phyloP scores from a whole-genome alignment of 2,888 invertebrate genomes.

The Crocallis elinguaria region DNA sequence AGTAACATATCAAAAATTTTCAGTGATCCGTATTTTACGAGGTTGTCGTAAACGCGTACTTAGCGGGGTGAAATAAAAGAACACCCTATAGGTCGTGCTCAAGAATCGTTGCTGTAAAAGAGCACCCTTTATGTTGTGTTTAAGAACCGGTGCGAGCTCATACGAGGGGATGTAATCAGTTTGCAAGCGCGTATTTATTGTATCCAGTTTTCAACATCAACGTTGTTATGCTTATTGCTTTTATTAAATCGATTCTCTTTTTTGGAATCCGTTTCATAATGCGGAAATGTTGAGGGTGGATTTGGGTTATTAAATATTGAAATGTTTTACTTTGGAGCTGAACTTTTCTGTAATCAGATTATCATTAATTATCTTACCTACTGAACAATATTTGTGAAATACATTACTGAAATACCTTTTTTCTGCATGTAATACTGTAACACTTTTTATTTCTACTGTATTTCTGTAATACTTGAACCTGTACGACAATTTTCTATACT shows the following conservation, averaged over 20 bases:
- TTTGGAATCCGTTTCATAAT: conserved; percentile 7
- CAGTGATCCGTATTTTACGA: conserved; percentile 84
- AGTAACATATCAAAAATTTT: conserved; percentile 85
- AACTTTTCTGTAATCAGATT: not conserved
- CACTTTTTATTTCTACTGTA: no score
- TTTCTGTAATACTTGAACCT: no score
- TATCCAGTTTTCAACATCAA: conserved; percentile 53
- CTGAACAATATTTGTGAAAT: no score
- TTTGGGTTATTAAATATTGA: no score
- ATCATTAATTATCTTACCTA: no score
- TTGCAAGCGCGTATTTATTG: conserved; percentile 54
- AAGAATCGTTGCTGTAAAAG: conserved; percentile 63
- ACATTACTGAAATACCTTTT: no score
- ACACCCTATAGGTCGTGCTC: conserved; percentile 67
- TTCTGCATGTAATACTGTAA: no score
- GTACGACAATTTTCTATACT: no score
- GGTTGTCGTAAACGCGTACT: conserved; percentile 82
- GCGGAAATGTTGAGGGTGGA: conserved; percentile 22
- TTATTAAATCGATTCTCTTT: conserved; percentile 21
- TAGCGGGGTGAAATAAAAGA: conserved; percentile 67
- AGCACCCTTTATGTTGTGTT: conserved; percentile 65
- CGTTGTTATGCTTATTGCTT: conserved; percentile 30
- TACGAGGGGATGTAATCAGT: conserved; percentile 67
- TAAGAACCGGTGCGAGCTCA: conserved; percentile 68
- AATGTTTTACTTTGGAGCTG: no score